A percentile compares a stretch with the other conserved stretches of the same genome.
These are phyloP conservation scores for Cantharis rustica DNA, from an alignment of 2,888 invertebrate species.

Conservation along the genomic window DNA sequence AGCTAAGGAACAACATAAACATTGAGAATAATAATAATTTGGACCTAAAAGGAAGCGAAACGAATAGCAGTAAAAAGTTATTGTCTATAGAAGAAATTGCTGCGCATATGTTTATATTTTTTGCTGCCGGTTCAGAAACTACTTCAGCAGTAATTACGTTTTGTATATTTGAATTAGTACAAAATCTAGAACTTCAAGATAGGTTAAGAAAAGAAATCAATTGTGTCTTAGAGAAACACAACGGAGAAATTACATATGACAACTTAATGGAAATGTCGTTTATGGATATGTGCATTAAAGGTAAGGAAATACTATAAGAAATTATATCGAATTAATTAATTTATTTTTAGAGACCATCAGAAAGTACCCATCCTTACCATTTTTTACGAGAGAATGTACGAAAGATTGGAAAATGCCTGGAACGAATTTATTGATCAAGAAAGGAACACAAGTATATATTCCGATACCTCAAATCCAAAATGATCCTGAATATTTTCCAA, in stretches of 20 bases:
- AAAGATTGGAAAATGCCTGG: conserved; percentile 42
- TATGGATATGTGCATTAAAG: conserved; percentile 54
- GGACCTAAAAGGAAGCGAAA: too few relatives aligned
- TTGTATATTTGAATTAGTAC: conserved; percentile 58
- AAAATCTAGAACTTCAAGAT: conserved; percentile 55
- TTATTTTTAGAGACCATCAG: conserved; percentile 42
- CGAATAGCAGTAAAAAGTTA: neutral
- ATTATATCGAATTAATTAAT: neutral
- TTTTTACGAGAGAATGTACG: conserved; percentile 37
- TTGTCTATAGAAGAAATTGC: conserved; percentile 23
- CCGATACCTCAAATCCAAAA: conserved; percentile 41
- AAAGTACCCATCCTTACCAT: conserved; percentile 43
- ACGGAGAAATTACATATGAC: conserved; percentile 56
- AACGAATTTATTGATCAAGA: conserved; percentile 37
- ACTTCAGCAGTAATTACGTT: conserved; percentile 54
- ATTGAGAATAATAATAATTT: neutral
- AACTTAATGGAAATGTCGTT: conserved; percentile 57
- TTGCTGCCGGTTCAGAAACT: conserved; percentile 50
- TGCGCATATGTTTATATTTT: conserved; percentile 42
- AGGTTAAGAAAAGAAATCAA: conserved; percentile 54
- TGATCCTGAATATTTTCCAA: conserved; percentile 51
- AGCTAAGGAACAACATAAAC: conserved; percentile 1
- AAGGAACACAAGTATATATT: conserved; percentile 36
- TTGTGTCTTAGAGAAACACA: conserved; percentile 47
- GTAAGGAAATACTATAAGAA: conserved; percentile 33